Evolutionary conservation across 2,888 invertebrate species (phyloP).

Genomic region (Caenorhabditis afra): DNA sequence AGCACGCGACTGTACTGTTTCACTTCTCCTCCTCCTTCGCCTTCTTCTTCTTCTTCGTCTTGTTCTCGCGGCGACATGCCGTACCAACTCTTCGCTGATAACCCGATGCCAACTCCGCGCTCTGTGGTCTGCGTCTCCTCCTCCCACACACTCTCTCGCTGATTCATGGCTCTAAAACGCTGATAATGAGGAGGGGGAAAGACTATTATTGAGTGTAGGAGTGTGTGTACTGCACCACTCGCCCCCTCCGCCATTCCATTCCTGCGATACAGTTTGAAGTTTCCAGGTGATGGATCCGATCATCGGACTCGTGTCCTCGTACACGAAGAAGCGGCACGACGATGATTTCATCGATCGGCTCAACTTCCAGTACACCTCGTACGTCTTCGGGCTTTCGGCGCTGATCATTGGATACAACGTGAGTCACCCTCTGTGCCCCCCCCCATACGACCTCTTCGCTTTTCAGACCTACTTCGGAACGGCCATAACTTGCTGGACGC

Average conservation of each 20-base stretch:
- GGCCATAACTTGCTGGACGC: constrained; percentile 78
- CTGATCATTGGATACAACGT: constrained; percentile 78
- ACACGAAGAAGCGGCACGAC: constrained; percentile 61
- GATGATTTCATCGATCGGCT: constrained; percentile 82
- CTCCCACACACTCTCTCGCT: constrained; percentile 39
- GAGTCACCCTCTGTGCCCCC: constrained; percentile 9
- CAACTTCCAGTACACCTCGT: constrained; percentile 81
- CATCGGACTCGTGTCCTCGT: constrained; percentile 45
- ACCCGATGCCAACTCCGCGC: constrained; percentile 33
- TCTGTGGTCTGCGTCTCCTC: constrained; percentile 11
- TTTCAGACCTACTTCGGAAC: constrained; percentile 68
- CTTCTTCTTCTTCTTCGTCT: too few species aligned
- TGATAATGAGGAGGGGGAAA: constrained; percentile 43
- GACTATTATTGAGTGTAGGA: constrained; percentile 20
- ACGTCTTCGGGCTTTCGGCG: constrained; percentile 81
- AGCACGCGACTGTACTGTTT: neutral
- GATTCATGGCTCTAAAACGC: constrained; percentile 29
- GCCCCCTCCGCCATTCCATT: neutral
- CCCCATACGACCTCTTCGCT: neutral
- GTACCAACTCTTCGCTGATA: constrained; percentile 30
- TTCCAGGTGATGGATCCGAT: constrained; percentile 60
- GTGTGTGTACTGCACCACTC: too few species aligned
- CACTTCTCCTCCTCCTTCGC: too few species aligned
- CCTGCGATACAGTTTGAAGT: neutral
- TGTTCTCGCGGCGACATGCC: constrained; percentile 40